phyloP scores from a whole-genome alignment of 2,797 vertebrate genomes.

The Anas bernieri region DNA sequence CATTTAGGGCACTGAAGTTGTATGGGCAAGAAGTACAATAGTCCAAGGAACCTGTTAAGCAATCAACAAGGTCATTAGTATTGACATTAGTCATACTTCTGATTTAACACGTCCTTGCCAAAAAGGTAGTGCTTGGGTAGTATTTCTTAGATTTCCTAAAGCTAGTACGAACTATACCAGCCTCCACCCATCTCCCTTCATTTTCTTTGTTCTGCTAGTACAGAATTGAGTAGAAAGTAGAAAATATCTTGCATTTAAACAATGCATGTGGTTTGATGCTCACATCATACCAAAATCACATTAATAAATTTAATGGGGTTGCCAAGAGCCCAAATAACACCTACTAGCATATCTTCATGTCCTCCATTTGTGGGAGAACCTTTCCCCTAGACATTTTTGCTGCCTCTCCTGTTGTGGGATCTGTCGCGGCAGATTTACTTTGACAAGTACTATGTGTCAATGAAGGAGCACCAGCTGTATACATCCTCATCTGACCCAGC shows the following conservation, averaged over 20 bases:
- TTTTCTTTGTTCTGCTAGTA: background rate
- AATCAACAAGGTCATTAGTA: background rate
- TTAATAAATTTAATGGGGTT: background rate
- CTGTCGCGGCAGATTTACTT: background rate
- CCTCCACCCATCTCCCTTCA: background rate
- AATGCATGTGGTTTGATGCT: background rate
- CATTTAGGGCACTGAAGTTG: background rate
- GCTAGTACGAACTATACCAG: background rate
- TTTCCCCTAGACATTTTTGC: fast-evolving
- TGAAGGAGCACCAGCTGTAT: background rate
- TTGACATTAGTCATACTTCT: background rate
- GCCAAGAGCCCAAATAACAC: background rate
- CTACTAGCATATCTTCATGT: background rate
- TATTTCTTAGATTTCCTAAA: background rate
- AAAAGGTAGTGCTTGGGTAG: background rate
- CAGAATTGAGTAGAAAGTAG: background rate
- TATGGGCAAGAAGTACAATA: background rate
- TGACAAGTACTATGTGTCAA: background rate
- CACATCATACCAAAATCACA: background rate
- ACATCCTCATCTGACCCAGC: background rate
- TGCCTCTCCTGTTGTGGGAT: background rate
- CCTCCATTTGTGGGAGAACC: background rate
- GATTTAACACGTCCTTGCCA: background rate
- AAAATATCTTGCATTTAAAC: background rate
- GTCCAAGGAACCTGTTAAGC: background rate